phyloP scores from a whole-genome alignment of 2,888 invertebrate species.

The Lithophane ornitopus region DNA sequence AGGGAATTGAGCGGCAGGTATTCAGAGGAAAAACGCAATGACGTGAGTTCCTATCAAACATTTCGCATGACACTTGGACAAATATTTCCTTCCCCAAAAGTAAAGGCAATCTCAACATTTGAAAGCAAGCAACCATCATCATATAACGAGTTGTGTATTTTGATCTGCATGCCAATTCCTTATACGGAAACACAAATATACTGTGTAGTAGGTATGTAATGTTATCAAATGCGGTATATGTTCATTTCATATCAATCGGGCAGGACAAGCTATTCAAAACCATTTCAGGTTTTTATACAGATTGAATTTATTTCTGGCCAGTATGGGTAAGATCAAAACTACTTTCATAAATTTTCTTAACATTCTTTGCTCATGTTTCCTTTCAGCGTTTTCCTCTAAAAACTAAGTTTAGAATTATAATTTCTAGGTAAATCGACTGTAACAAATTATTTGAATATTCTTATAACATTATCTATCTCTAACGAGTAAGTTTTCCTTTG shows the following conservation, averaged over 20 bases:
- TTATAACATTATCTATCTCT: constrained; percentile 6
- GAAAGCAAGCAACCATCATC: background rate
- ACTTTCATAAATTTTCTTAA: background rate
- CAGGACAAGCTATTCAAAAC: background rate
- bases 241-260: constrained; percentile 11
- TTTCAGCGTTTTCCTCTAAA: background rate
- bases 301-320: background rate
- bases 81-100: background rate
- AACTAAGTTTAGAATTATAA: background rate
- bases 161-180: background rate
- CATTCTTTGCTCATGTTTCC: background rate
- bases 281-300: background rate
- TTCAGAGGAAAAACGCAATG: background rate
- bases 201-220: background rate
- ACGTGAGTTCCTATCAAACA: background rate
- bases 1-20: background rate
- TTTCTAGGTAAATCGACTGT: background rate
- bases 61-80: background rate
- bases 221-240: background rate
- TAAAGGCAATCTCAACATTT: background rate
- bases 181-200: background rate
- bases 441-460: constrained; percentile 8
- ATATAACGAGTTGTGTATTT: background rate
- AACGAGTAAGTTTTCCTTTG: constrained; percentile 36
- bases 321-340: background rate